These are phyloP conservation scores for Tanypteryx hageni DNA, from an alignment of 2,888 invertebrate species.

Conservation along the genomic window DNA sequence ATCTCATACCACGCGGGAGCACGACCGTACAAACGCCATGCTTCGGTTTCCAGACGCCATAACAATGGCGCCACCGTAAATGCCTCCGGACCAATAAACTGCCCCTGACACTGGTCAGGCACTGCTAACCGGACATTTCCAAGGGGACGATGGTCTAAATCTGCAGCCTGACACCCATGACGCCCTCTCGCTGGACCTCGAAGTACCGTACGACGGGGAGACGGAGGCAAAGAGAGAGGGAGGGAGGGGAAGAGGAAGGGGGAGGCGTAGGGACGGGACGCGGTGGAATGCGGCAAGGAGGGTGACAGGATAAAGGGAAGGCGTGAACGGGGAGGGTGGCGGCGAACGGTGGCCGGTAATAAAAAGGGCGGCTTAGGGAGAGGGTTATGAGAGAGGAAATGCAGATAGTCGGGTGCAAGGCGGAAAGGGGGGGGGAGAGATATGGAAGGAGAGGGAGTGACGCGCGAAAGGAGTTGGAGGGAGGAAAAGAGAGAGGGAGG, in stretches of 20 bases:
- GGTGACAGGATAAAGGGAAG: neutral
- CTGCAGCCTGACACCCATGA: neutral
- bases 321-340: neutral
- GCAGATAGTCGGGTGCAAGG: neutral
- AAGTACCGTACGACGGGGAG: neutral
- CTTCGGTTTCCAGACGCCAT: neutral
- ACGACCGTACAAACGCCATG: neutral
- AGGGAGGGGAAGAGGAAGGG: no score
- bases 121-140: neutral
- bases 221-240: no score
- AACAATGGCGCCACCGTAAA: constrained; percentile 6
- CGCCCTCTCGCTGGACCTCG: neutral
- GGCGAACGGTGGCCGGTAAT: neutral
- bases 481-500: neutral
- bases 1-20: neutral
- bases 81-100: neutral
- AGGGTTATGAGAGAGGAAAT: neutral
- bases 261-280: no score
- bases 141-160: neutral
- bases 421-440: neutral
- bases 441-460: neutral
- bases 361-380: neutral
- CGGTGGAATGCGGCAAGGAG: neutral
- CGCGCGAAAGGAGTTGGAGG: neutral
- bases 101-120: constrained; percentile 6